Evolutionary conservation across 2,888 invertebrate genomes (phyloP).

Genomic region (Lepeophtheirus nordmannii): DNA sequence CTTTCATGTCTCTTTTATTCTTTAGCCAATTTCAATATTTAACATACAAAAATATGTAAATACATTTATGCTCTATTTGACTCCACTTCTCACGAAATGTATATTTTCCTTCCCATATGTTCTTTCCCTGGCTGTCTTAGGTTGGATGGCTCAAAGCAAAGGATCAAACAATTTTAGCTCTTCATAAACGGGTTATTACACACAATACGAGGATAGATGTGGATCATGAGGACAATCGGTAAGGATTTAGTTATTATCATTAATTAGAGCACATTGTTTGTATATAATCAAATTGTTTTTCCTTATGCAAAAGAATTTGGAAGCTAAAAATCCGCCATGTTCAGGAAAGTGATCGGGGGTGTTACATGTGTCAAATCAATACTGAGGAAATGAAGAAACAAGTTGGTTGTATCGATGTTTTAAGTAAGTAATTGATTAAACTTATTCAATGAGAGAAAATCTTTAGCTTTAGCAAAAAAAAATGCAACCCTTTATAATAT

Average conservation of each 20-base stretch:
- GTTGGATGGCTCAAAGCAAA: constrained; percentile 77
- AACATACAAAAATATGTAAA: too few relatives aligned
- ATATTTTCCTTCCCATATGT: too few relatives aligned
- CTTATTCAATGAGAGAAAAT: too few relatives aligned
- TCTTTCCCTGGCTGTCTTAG: constrained; percentile 37
- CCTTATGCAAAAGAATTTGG: constrained; percentile 8
- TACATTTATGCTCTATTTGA: too few relatives aligned
- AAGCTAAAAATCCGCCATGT: constrained; percentile 33
- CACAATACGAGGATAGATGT: constrained; percentile 68
- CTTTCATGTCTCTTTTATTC: too few relatives aligned
- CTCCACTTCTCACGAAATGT: too few relatives aligned
- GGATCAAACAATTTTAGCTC: constrained; percentile 72
- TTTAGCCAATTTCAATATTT: too few relatives aligned
- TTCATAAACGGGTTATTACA: constrained; percentile 66
- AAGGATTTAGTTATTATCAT: neutral
- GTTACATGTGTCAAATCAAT: constrained; percentile 85
- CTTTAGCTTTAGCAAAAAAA: too few relatives aligned
- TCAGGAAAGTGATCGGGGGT: constrained; percentile 63
- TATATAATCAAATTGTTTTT: neutral
- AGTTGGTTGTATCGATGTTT: constrained; percentile 70
- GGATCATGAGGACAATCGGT: constrained; percentile 54
- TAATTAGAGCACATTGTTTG: too few relatives aligned
- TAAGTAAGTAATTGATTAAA: constrained; percentile 45
- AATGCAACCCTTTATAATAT: too few relatives aligned
- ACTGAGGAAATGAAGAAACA: constrained; percentile 72